Evolutionary conservation across 2,888 invertebrate genomes (phyloP).

Genomic region (Bhutanitis thaidina): DNA sequence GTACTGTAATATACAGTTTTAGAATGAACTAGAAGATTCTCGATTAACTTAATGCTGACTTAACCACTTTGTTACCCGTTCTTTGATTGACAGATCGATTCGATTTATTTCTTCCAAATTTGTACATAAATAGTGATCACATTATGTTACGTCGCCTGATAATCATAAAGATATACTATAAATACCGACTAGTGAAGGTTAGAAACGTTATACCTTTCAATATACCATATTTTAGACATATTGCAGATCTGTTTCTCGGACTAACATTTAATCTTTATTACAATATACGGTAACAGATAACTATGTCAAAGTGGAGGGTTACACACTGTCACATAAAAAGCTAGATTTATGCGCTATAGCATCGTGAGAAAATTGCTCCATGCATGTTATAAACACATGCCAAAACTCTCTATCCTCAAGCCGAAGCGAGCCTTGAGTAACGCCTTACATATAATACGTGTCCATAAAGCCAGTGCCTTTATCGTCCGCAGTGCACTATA

Average conservation of each 20-base stretch:
- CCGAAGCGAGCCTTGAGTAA: conserved; percentile 11
- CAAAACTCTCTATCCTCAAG: conserved; percentile 14
- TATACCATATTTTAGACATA: too few species aligned
- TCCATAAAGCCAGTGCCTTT: conserved; percentile 40
- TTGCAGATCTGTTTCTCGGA: too few species aligned
- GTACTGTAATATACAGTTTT: not conserved
- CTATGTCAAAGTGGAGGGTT: not conserved
- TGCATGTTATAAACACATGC: conserved; percentile 18
- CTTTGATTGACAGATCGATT: too few species aligned
- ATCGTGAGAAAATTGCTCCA: conserved; percentile 4
- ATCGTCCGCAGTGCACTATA: conserved; percentile 56
- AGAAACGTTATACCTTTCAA: too few species aligned
- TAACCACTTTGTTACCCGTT: too few species aligned
- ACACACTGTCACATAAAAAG: conserved; percentile 9
- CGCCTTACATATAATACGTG: conserved; percentile 37
- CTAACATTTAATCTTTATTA: too few species aligned
- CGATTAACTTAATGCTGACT: too few species aligned
- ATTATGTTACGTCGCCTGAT: too few species aligned
- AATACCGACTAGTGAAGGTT: too few species aligned
- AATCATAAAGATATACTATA: too few species aligned
- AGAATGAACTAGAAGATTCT: not conserved
- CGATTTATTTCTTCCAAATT: too few species aligned
- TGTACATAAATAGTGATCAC: too few species aligned
- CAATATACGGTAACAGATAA: not conserved
- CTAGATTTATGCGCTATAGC: conserved; percentile 4